These are phyloP conservation scores for Proales similis DNA, from an alignment of 1,140 invertebrate species.

Conservation along the genomic window DNA sequence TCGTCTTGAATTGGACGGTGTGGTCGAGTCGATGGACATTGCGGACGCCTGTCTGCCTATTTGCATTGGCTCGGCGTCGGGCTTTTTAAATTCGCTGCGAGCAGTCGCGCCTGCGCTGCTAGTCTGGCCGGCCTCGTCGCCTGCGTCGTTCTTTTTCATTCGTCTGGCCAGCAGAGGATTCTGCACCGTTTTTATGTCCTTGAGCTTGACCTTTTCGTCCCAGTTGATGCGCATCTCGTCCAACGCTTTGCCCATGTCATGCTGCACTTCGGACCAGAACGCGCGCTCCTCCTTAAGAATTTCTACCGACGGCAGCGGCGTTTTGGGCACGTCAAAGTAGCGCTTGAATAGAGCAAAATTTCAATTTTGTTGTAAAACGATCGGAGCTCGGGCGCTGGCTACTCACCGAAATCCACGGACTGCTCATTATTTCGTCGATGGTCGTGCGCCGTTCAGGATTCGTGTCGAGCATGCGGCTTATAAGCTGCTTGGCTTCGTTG, in stretches of 20 bases:
- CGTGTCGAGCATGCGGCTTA: constrained; percentile 81
- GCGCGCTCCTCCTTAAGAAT: constrained; percentile 71
- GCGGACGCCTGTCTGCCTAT: constrained; percentile 5
- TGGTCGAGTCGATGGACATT: constrained; percentile 12
- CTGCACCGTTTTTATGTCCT: constrained; percentile 78
- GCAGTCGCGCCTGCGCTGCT: not conserved
- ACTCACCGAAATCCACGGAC: constrained; percentile 18
- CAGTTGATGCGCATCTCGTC: constrained; percentile 94
- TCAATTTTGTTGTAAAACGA: constrained; percentile 30
- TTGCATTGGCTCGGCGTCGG: not conserved
- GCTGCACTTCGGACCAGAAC: constrained; percentile 87
- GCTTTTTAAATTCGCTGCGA: constrained; percentile 11
- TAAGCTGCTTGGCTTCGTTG: constrained; percentile 73
- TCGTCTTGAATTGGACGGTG: not conserved
- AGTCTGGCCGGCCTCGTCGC: not conserved
- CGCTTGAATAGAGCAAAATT: constrained; percentile 56
- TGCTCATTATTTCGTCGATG: constrained; percentile 77
- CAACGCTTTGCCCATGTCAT: constrained; percentile 92
- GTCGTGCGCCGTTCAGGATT: constrained; percentile 78
- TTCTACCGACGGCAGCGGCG: constrained; percentile 77
- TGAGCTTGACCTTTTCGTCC: constrained; percentile 71
- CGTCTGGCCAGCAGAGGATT: constrained; percentile 82
- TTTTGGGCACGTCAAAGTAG: constrained; percentile 80
- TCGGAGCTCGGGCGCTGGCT: not conserved
- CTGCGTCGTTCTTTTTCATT: constrained; percentile 40